phyloP scores from a whole-genome alignment of 2,113 vertebrate species.

The Semnornis frantzii region DNA sequence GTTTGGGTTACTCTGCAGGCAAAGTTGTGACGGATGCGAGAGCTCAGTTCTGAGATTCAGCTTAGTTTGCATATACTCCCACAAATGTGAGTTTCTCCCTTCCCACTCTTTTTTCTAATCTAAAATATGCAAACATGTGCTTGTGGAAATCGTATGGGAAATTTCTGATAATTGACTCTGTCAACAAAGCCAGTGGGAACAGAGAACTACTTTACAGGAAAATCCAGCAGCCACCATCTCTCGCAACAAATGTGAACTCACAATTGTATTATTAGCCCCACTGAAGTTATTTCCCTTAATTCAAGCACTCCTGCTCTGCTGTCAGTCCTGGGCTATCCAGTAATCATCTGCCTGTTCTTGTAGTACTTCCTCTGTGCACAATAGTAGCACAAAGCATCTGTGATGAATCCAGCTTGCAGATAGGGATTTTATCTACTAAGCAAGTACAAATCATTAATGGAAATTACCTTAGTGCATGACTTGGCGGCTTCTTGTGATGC shows the following conservation, averaged over 20 bases:
- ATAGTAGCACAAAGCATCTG: background rate
- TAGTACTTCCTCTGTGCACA: background rate
- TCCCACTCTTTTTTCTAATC: background rate
- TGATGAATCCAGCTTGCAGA: conserved; percentile 23
- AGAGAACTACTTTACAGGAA: background rate
- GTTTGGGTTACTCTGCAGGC: background rate
- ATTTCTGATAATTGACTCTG: background rate
- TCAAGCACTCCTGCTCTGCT: background rate
- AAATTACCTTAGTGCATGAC: conserved; percentile 61
- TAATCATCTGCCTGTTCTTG: background rate
- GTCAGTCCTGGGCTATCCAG: background rate
- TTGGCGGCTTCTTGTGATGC: conserved; percentile 53
- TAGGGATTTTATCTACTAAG: conserved; percentile 21
- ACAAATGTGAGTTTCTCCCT: background rate
- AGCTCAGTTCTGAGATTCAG: background rate
- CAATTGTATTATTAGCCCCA: background rate
- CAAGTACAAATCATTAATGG: conserved; percentile 62
- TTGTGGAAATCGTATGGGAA: background rate
- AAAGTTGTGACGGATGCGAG: background rate
- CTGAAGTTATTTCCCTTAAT: background rate
- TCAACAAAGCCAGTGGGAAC: background rate
- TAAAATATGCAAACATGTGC: rapidly evolving
- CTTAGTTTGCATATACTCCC: background rate
- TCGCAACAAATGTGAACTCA: background rate
- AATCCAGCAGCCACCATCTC: background rate